Base-by-base conservation (phyloP, 2,797 vertebrate genomes). In the Siniperca undulata region DNA sequence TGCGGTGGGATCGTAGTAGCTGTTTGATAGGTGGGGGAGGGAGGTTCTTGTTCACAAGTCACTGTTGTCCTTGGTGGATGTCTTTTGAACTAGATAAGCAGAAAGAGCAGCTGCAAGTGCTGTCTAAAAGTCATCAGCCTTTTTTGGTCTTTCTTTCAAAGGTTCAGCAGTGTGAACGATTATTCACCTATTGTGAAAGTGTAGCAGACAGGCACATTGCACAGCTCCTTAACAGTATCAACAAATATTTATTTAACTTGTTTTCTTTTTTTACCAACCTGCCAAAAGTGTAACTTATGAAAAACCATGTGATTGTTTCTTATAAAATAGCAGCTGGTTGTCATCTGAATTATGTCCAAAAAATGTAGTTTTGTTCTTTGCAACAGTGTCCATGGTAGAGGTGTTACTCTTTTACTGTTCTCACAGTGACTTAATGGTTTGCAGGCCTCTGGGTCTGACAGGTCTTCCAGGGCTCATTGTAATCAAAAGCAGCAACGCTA, bases 61-160 rank as follows among this genome's bases (percentile, higher is more conserved):
- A 13, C 74, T 53, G 75, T 75, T 88, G 87, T 88, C 85, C 89
- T 92, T 80, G 73, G 70, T 59, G 73, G 77, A 66, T 80, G 77
- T 77, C 71, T 70, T 82, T 56, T 75, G 70, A 86, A 75, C 48
- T 30, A 48, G 73, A 78, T 82, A 73, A 78, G 58, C 36, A 62
- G 66, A 64, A 77, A 48, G 27, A 83, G 72, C 67, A 82, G 79
- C 46, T 67, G 52, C 72, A 65, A 27, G 61, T 17, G 66, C 36
- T 71, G 46, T 56, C 48, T 70, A 3, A 72, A 73, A 66, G 40
- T 58, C 67, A 50, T 74, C 48, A 59, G 52, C 20, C 38, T 50
- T 64, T 46, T 53, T 44, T 40, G 20, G 27, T 36, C 2, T 52
- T 40, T 34, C 20, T 71, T 64, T 52, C 19, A 4, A 22, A 40